Base-by-base conservation (phyloP, 2,888 invertebrate species). In the Athripsodes cinereus region DNA sequence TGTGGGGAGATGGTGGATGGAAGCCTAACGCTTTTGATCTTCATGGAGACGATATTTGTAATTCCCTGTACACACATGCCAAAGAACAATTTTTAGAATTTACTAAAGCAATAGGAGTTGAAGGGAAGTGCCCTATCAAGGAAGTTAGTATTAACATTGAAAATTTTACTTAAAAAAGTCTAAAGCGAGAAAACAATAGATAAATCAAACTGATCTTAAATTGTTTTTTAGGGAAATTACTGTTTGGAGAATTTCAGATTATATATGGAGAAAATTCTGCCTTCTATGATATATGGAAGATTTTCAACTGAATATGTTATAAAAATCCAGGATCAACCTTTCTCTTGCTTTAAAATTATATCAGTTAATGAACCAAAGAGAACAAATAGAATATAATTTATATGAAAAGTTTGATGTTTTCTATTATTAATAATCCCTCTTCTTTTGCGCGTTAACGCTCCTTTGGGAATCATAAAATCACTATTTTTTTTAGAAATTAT, bases 1-100 rank as follows among this genome's bases (percentile, higher is more conserved):
- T 46, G 48, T 60, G 60, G 60, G 60, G 60, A 10, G 55, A 60
- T 40, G 60, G 60, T 1, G 60, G 60, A 1, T 60, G 60, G 60
- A 60, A 60, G 44, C 57, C 57, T 2, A 60, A 60, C 18, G 52
- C 52, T 0, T 51, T 55, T 1, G 49, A 40, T 2, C 5, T 40
- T 3, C 8, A 40, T 8, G 40, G 40, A n/a, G 40, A 40, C 2
- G 40, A 40, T 40, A 13, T 40, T 2, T 40, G 40, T 40, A 40
- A 40, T n/a, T 5, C 13, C 3, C 13, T 40, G 5, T 13, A 16
- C 2, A 16, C 3, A 40, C 3, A 40, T 16, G 40, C 8, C 5
- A n/a, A 40, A n/a, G 16, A 16, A 3, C 40, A 40, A 13, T 40
- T 5, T 5, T 5, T 40, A 8, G 40, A 13, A n/a, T 5, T 40